phyloP scores from a whole-genome alignment of 2,113 vertebrate species.

The Xenotilapia flavipinnis region DNA sequence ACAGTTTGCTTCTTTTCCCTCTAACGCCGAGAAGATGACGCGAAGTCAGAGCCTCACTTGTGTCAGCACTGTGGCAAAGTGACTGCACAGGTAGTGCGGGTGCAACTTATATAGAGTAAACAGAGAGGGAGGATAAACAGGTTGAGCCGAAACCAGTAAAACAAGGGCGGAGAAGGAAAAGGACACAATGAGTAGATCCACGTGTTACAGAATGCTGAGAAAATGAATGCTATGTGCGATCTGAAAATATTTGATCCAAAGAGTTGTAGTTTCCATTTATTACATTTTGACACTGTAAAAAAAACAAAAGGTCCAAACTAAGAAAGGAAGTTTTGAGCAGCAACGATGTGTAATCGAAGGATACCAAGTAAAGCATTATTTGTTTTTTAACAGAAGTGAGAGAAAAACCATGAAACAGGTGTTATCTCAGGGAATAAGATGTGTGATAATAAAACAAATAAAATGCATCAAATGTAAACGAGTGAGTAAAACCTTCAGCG shows the following conservation, averaged over 20 bases:
- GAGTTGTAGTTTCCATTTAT: neutral
- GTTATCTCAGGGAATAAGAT: neutral
- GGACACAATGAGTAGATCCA: conserved; percentile 29
- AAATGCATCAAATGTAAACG: neutral
- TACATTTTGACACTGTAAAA: neutral
- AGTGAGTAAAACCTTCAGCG: neutral
- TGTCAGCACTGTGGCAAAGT: conserved; percentile 58
- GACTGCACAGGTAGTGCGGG: conserved; percentile 30
- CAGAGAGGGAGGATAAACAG: conserved; percentile 72
- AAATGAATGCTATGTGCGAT: conserved; percentile 57
- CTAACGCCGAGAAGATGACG: neutral
- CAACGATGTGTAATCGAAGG: neutral
- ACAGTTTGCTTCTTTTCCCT: neutral
- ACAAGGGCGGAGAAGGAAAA: conserved; percentile 62
- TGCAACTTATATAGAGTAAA: conserved; percentile 69
- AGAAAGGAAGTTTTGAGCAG: neutral
- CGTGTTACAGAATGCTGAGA: conserved; percentile 6
- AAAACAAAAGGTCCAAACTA: neutral
- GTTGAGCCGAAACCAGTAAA: conserved; percentile 78
- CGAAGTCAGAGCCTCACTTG: neutral
- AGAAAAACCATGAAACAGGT: neutral
- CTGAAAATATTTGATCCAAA: neutral
- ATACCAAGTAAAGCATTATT: neutral
- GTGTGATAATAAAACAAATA: neutral
- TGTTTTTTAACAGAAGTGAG: neutral